Percentiles rank a stretch among this genome's conserved stretches.
phyloP scores from a whole-genome alignment of 2,113 vertebrate species.

The Halcyon senegalensis region DNA sequence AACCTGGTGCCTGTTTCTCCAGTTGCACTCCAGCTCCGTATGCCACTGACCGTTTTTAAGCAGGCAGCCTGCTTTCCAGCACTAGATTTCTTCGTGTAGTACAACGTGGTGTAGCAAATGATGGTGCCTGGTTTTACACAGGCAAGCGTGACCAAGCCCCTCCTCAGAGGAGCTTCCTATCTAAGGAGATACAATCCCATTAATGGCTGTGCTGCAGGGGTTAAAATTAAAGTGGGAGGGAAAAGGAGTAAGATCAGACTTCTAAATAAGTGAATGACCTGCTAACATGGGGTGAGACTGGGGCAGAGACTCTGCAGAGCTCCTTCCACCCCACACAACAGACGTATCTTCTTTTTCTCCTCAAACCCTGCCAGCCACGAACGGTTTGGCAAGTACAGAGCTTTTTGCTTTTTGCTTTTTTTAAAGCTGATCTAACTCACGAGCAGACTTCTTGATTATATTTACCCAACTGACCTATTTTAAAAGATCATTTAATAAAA shows the following conservation, averaged over 20 bases:
- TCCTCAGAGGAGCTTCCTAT: not conserved
- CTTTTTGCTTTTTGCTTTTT: not conserved
- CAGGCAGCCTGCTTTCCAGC: not conserved
- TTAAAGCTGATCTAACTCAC: not conserved
- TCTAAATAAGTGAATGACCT: not conserved
- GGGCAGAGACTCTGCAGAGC: not conserved
- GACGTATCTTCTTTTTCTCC: not conserved
- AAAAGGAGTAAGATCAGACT: not conserved
- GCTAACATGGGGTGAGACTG: not conserved
- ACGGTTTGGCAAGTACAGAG: not conserved
- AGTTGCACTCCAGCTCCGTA: not conserved
- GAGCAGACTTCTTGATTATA: not conserved
- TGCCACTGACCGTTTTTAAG: not conserved
- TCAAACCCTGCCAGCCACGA: not conserved
- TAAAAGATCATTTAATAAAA: constrained; percentile 11
- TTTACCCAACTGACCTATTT: constrained; percentile 4
- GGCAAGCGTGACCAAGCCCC: not conserved
- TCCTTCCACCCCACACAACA: not conserved
- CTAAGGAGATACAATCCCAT: not conserved
- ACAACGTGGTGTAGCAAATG: not conserved
- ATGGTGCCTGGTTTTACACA: not conserved
- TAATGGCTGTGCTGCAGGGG: not conserved
- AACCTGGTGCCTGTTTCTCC: not conserved
- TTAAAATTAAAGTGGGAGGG: not conserved
- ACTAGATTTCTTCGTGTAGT: not conserved